These are phyloP conservation scores for Rhynchomys soricoides DNA, from an alignment of 2,113 vertebrate species.

Conservation along the genomic window DNA sequence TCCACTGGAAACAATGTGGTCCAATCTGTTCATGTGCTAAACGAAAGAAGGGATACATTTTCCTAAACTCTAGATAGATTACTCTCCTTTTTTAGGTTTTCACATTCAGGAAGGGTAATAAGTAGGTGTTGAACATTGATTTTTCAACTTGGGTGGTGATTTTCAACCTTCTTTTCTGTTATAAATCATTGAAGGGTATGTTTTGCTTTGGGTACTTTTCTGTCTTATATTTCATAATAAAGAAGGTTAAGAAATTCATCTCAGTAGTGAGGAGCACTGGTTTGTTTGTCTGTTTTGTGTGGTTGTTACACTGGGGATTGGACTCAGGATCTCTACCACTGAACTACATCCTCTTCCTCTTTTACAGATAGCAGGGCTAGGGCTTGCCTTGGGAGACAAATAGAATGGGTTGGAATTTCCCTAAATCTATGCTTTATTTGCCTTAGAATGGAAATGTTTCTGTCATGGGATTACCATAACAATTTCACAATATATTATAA, in stretches of 20 bases:
- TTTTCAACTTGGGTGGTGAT: background rate
- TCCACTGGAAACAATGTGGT: no score
- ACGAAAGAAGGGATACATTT: background rate
- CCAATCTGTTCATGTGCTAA: background rate
- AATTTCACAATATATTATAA: background rate
- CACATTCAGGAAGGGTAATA: background rate
- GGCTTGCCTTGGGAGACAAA: background rate
- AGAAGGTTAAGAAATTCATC: constrained; percentile 1
- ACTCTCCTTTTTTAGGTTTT: background rate
- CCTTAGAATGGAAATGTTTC: background rate
- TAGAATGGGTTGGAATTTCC: background rate
- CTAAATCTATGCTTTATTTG: background rate
- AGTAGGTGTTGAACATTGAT: background rate
- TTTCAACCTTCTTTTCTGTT: background rate
- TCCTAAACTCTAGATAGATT: background rate
- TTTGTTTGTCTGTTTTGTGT: background rate
- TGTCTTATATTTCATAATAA: constrained; percentile 11
- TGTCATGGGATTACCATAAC: background rate
- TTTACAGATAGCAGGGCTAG: background rate
- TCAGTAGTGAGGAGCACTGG: background rate
- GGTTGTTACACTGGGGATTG: background rate
- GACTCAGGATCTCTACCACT: background rate
- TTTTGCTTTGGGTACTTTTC: background rate
- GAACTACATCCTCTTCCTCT: background rate
- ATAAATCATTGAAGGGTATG: background rate